Evolutionary conservation across 2,888 invertebrate genomes (phyloP).

Genomic region (Lasioglossum oenotherae): DNA sequence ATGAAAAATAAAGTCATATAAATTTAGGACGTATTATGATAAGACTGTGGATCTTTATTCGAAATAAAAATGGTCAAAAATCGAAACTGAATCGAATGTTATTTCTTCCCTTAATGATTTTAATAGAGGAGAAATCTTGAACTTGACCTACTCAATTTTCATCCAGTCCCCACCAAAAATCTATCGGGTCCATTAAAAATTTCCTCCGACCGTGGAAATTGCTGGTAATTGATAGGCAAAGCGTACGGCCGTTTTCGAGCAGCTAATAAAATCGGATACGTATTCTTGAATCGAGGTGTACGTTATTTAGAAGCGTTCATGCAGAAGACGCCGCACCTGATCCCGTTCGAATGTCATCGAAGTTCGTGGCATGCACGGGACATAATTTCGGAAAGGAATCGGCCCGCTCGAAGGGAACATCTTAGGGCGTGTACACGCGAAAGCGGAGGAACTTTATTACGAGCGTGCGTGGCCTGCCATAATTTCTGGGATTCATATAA

Average conservation of each 20-base stretch:
- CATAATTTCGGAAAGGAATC: slow-evolving; percentile 57
- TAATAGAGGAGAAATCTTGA: no score
- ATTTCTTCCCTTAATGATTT: no score
- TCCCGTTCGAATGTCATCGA: slow-evolving; percentile 35
- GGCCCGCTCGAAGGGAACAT: slow-evolving; percentile 35
- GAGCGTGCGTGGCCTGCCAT: slow-evolving; percentile 70
- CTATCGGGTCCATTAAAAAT: neutral
- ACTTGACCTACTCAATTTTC: no score
- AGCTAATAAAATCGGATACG: neutral
- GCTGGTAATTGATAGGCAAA: neutral
- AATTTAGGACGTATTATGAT: no score
- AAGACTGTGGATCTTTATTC: no score
- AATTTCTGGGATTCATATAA: slow-evolving; percentile 77
- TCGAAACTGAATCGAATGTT: no score
- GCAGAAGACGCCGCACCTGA: slow-evolving; percentile 26
- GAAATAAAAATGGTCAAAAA: no score
- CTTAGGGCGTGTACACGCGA: slow-evolving; percentile 28
- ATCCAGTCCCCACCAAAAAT: no score
- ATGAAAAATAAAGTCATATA: no score
- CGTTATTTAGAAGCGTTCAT: neutral
- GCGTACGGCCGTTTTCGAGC: neutral
- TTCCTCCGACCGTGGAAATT: neutral
- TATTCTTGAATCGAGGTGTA: neutral
- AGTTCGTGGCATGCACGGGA: slow-evolving; percentile 40
- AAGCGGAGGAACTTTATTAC: slow-evolving; percentile 71